phyloP scores from a whole-genome alignment of 1,140 invertebrate species.

The Colletes gigas region DNA sequence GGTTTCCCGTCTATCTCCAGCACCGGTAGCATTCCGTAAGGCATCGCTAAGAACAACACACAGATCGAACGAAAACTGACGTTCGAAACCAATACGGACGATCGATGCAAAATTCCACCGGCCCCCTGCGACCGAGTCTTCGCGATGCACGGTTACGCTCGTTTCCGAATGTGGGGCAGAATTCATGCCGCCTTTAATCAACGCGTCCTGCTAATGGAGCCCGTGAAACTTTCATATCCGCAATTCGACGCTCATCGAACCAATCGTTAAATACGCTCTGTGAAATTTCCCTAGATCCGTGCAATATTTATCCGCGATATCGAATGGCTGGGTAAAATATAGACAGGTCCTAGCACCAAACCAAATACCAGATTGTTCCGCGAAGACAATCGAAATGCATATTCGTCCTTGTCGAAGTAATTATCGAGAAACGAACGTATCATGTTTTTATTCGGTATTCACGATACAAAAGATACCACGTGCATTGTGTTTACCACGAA shows the following conservation, averaged over 20 bases:
- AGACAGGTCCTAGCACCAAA: no score
- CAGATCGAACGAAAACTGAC: background rate
- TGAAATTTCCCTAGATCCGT: no score
- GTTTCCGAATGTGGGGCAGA: conserved; percentile 7
- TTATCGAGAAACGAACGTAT: no score
- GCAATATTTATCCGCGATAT: no score
- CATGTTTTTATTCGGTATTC: no score
- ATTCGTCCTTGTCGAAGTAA: no score
- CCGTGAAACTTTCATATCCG: background rate
- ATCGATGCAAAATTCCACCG: conserved; percentile 20
- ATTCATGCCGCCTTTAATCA: conserved; percentile 24
- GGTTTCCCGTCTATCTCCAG: conserved; percentile 85
- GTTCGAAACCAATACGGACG: background rate
- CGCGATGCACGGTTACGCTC: background rate
- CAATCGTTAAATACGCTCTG: no score
- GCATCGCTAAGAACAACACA: conserved; percentile 75
- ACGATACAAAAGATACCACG: no score
- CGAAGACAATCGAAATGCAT: no score
- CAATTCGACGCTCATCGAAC: background rate
- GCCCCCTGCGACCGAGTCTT: background rate
- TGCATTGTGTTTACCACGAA: no score
- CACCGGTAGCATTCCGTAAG: conserved; percentile 86
- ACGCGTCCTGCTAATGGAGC: conserved; percentile 6
- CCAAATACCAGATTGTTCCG: no score
- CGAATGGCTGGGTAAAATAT: no score